Evolutionary conservation across 2,797 vertebrate genomes (phyloP), one percentile per base, ranked within the genome.

Genomic region (Cyprinodon diabolis): DNA sequence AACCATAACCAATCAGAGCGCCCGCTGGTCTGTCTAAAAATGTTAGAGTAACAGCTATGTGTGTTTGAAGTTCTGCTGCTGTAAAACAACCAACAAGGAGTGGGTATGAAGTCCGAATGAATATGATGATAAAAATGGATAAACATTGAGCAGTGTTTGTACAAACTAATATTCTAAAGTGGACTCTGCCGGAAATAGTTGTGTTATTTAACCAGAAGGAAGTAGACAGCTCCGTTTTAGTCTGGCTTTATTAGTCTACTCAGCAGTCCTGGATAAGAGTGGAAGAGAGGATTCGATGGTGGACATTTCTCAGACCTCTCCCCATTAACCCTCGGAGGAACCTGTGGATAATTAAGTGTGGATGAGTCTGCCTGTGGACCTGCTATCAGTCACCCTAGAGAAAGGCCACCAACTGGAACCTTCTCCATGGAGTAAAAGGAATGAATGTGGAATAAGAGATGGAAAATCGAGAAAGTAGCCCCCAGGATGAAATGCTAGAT

Each of bases 321-420:
- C 65, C 58, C 79, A 78, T 84, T 71, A 72, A 60, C 81, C 83
- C 82, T 88, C 84, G 67, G 63, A 89, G 83, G 83, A 89, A 84
- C 80, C 91, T 89, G 79, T 91, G 87, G 84, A 89, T 92, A 93
- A 92, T 93, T 91, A 91, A 87, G 81, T 88, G 84, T 85, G 81
- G 82, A 84, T 83, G 84, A 84, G 79, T 87, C 82, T 73, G 79
- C 79, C 84, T 69, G 57, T 84, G 80, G 80, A 91, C 77, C 84
- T 80, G 84, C 87, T 89, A 84, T 90, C 82, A 66, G 84, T 89
- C 83, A 82, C 89, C 88, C 87, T 67, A 78, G 86, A 90, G 89
- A 86, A 87, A 91, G 82, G 83, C 89, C 90, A 91, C 89, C 82
- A 74, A 89, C 81, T 86, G 77, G 72, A 88, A 85, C 86, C 83